Base-by-base conservation (phyloP, 1,140 invertebrate genomes). In the Pachyrhynchus sulphureomaculatus region DNA sequence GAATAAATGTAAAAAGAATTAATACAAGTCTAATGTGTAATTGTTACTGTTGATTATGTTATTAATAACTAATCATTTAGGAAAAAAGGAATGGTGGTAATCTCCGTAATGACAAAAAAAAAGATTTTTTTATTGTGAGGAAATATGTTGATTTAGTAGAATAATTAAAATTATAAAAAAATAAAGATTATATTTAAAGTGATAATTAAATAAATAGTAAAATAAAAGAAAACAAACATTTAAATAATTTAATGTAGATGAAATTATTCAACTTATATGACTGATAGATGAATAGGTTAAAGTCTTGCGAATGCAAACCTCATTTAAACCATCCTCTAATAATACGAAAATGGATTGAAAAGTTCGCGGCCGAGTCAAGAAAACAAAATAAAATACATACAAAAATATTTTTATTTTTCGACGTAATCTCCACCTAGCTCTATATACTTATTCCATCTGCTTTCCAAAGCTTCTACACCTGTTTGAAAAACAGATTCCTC, bases 261-360 rank as follows among this genome's bases (percentile, higher is more conserved):
- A 62, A 54, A 81, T 48, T 77, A 82, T 77, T 79, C 79, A 81
- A 12, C 75, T 75, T 73, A 81, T 75, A 68, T 82, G 79, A 67
- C 80, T 81, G 77, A 81, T 81, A 2, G 79, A 81, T 29, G 80
- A 82, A 71, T 76, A 81, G 45, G 75, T 64, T 76, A 81, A 68
- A 66, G 81, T 67, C 80, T 80, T 81, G 37, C 79, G 76, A 51
- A 81, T 24, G 9, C 76, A 79, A 4, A 72, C 75, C 78, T 81
- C 77, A 57, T 81, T 81, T 65, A 81, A 55, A 12, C 79, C 75
- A n/a, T n/a, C n/a, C n/a, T n/a, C n/a, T n/a, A n/a, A n/a, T n/a
- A n/a, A n/a, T n/a, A n/a, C n/a, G n/a, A n/a, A n/a, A n/a, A n/a
- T n/a, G n/a, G n/a, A n/a, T n/a, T n/a, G n/a, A n/a, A n/a, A n/a